Percentiles rank a stretch among this genome's conserved stretches.
phyloP scores from a whole-genome alignment of 2,797 vertebrate genomes.

The Melanotaenia maccullochi region DNA sequence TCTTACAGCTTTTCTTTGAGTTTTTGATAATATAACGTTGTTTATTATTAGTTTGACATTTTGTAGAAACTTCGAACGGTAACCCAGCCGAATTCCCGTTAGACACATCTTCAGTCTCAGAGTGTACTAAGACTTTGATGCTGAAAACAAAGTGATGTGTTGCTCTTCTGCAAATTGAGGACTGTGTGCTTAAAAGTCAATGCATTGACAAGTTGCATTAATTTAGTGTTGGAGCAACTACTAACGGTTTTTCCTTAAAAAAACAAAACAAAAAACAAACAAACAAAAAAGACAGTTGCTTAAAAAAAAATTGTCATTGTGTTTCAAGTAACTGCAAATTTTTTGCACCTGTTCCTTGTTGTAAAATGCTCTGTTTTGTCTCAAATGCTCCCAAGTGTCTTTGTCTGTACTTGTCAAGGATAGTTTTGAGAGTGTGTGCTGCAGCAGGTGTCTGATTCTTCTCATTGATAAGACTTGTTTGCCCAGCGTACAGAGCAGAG shows the following conservation, averaged over 20 bases:
- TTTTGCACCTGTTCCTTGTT: slow-evolving; percentile 57
- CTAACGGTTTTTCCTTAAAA: slow-evolving; percentile 30
- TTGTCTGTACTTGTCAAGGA: slow-evolving; percentile 55
- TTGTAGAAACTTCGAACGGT: background rate
- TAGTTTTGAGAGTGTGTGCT: slow-evolving; percentile 55
- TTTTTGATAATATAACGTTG: background rate
- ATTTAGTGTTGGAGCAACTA: slow-evolving; percentile 31
- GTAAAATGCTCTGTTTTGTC: slow-evolving; percentile 48
- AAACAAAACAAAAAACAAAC: slow-evolving; percentile 20
- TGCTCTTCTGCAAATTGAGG: slow-evolving; percentile 27
- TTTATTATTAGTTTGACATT: background rate
- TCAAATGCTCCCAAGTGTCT: slow-evolving; percentile 26
- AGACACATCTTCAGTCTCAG: slow-evolving; percentile 11
- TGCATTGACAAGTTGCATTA: slow-evolving; percentile 25
- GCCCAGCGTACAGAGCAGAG: slow-evolving; percentile 44
- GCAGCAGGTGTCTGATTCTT: slow-evolving; percentile 76
- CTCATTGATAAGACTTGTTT: slow-evolving; percentile 65
- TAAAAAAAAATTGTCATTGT: slow-evolving; percentile 10
- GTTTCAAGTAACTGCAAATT: slow-evolving; percentile 42
- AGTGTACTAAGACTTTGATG: slow-evolving; percentile 30
- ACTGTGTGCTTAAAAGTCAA: slow-evolving; percentile 18
- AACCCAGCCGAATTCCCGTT: slow-evolving; percentile 6
- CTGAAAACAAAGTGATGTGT: slow-evolving; percentile 29
- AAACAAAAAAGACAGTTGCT: background rate
- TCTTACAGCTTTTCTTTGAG: background rate